Evolutionary conservation across 2,888 invertebrate genomes (phyloP).

Genomic region (Germaria angustata): DNA sequence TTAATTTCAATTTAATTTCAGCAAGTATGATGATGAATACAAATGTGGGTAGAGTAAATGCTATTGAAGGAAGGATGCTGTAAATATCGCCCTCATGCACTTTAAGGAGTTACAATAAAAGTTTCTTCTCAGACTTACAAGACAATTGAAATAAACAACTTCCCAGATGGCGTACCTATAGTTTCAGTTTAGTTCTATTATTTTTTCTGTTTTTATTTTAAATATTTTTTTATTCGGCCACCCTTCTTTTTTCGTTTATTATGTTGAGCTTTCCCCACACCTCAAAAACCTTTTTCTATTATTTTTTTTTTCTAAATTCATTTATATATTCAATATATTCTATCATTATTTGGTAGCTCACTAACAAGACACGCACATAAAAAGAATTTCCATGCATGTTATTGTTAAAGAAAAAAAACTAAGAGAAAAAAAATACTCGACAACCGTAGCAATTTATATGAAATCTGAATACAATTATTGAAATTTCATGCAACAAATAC

Average conservation of each 20-base stretch:
- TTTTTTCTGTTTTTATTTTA: too few species aligned
- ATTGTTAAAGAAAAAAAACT: background rate
- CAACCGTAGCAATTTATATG: conserved; percentile 41
- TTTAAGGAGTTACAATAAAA: background rate
- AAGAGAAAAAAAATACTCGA: conserved; percentile 20
- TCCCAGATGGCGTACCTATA: background rate
- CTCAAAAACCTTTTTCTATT: background rate
- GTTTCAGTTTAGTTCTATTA: background rate
- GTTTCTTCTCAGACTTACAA: background rate
- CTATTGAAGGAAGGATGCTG: background rate
- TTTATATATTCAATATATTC: background rate
- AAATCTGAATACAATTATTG: conserved; percentile 52
- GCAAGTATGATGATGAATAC: background rate
- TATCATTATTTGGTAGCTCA: conserved; percentile 39
- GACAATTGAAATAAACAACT: background rate
- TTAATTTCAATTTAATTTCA: conserved; percentile 20
- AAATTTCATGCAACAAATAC: conserved; percentile 54
- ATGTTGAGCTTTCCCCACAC: conserved; percentile 3
- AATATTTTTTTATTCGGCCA: background rate
- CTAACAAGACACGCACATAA: conserved; percentile 51
- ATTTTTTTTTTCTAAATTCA: background rate
- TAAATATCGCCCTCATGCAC: background rate
- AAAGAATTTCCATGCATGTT: conserved; percentile 28
- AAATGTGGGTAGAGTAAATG: conserved; percentile 7
- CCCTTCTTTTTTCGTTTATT: background rate